These are phyloP conservation scores for Melieria omissa DNA, from an alignment of 2,888 invertebrate genomes.

Conservation along the genomic window DNA sequence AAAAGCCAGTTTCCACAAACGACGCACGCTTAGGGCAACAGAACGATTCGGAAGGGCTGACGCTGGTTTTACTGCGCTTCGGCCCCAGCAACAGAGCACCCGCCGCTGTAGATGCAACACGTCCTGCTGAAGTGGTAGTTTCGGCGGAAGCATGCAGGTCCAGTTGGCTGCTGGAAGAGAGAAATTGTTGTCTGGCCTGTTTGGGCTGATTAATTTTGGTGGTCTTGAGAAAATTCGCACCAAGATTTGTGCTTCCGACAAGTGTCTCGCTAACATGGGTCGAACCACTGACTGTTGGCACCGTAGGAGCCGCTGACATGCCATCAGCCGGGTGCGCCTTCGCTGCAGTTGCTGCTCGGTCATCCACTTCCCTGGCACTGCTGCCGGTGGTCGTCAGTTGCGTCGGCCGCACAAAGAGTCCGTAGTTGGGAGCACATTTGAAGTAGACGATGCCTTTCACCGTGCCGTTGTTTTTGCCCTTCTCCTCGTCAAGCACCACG, in stretches of 20 bases:
- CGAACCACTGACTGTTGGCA: no score
- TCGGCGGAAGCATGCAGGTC: neutral
- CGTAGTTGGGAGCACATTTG: slow-evolving; percentile 91
- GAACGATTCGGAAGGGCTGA: slow-evolving; percentile 69
- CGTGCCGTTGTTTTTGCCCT: slow-evolving; percentile 97
- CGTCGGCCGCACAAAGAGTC: slow-evolving; percentile 91
- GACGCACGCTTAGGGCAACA: slow-evolving; percentile 74
- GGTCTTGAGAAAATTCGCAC: slow-evolving; percentile 41
- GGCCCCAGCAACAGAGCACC: slow-evolving; percentile 49
- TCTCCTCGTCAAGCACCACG: slow-evolving; percentile 90
- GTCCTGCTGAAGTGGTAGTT: neutral
- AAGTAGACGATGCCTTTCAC: slow-evolving; percentile 93
- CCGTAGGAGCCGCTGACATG: no score
- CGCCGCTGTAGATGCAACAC: slow-evolving; percentile 46
- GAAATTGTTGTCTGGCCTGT: slow-evolving; percentile 74
- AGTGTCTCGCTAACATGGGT: no score
- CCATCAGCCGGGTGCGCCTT: neutral
- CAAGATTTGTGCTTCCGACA: no score
- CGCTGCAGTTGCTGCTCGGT: slow-evolving; percentile 5
- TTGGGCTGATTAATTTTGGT: slow-evolving; percentile 46
- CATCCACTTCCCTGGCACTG: slow-evolving; percentile 17
- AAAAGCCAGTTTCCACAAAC: slow-evolving; percentile 90
- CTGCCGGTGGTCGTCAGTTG: slow-evolving; percentile 71
- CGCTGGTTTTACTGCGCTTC: slow-evolving; percentile 61
- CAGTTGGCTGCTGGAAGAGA: slow-evolving; percentile 76